A percentile compares a stretch with the other conserved stretches of the same genome.
These are phyloP conservation scores for Bradypus variegatus DNA, from an alignment of 2,797 vertebrate species.

Conservation along the genomic window DNA sequence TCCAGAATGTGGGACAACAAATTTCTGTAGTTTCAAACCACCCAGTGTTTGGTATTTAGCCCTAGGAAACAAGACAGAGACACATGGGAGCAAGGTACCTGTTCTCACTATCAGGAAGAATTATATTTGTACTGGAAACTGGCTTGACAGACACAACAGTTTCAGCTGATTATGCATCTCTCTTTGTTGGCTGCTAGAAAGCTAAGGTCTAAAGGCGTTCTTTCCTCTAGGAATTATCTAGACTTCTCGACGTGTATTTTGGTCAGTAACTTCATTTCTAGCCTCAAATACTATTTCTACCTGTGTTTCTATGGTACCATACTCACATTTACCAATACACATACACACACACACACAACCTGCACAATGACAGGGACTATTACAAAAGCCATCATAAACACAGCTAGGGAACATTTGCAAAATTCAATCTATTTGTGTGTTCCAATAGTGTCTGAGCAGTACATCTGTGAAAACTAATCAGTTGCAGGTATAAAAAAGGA, in stretches of 20 bases:
- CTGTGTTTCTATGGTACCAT: background rate
- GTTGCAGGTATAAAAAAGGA: slow-evolving; percentile 35
- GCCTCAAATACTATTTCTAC: background rate
- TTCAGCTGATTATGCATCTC: background rate
- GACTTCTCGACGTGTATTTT: background rate
- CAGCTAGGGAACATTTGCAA: background rate
- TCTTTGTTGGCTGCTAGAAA: background rate
- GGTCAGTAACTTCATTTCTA: slow-evolving; percentile 1
- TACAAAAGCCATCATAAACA: slow-evolving; percentile 56
- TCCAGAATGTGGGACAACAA: too few relatives aligned
- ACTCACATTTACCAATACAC: slow-evolving; percentile 39
- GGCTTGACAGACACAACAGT: background rate
- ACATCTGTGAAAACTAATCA: slow-evolving; percentile 58
- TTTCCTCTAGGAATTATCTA: background rate
- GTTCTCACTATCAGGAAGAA: background rate
- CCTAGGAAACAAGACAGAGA: too few relatives aligned
- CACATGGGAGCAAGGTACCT: background rate
- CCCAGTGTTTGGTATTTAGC: too few relatives aligned
- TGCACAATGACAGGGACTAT: slow-evolving; percentile 50
- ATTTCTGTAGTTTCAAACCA: too few relatives aligned
- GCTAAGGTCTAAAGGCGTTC: background rate
- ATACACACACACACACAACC: background rate
- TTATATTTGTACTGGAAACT: slow-evolving; percentile 25
- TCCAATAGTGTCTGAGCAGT: slow-evolving; percentile 49
- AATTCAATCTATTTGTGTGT: slow-evolving; percentile 32